Base-by-base conservation (phyloP, 2,888 invertebrate genomes). In the Eueremaeus valkanovi region DNA sequence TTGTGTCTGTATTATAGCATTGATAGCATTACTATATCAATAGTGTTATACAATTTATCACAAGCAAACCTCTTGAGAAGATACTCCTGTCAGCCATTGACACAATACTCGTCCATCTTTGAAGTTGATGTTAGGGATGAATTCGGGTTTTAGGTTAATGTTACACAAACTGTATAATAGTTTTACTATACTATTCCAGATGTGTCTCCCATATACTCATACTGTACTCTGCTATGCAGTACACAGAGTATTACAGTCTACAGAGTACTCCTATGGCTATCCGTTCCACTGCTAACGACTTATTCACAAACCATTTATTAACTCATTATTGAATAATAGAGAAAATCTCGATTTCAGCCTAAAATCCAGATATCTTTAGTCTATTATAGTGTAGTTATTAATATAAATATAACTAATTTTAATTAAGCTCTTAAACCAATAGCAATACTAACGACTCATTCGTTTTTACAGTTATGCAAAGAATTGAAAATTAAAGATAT, bases 51-150 rank as follows among this genome's bases (percentile, higher is more conserved):
- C 68, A 68, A 68, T 68, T 68, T 68, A 68, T 68, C 68, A 68
- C 21, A 68, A 68, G 68, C 68, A 68, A 68, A 68, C 68, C 68
- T 68, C 68, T 68, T 68, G 68, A 68, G 68, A n/a, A 68, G 68
- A 68, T 68, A 68, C 21, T 68, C 68, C 68, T 68, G 68, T 68
- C 68, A 68, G 0, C 68, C 68, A 68, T 68, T 68, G 68, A 68
- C 68, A 68, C 68, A 68, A 68, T 68, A 68, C 68, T 68, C 68
- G 68, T 68, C 68, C 68, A 68, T 68, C 68, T 68, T 68, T 68
- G 68, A n/a, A 21, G 42, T 21, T 68, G 68, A 36, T 68, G 40
- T 68, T 16, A 42, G 42, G 40, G 68, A 42, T 36, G 24, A 24
- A 42, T n/a, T n/a, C 24, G 68, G 68, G 40, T 36, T 40, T 68